Percentiles rank a stretch among this genome's conserved stretches.
Evolutionary conservation across 2,113 vertebrate genomes (phyloP).

Genomic region (Thunnus thynnus): DNA sequence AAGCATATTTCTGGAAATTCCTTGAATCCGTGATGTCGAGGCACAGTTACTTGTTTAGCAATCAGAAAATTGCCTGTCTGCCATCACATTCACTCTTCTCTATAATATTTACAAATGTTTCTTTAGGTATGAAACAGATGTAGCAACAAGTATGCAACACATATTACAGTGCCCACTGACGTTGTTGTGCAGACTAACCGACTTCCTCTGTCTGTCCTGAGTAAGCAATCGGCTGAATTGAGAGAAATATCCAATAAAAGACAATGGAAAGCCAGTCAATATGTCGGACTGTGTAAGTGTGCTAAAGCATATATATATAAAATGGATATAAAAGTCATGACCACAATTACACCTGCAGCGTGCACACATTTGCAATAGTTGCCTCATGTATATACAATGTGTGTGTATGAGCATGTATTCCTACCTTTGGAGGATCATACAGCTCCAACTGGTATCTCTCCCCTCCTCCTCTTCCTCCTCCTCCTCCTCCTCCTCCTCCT

Average conservation of each 20-base stretch:
- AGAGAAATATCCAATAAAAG: neutral
- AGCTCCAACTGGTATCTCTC: slow-evolving; percentile 90
- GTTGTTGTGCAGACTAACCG: neutral
- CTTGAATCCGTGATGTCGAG: too few relatives aligned
- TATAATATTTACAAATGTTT: too few relatives aligned
- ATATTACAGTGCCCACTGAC: neutral
- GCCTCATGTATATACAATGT: neutral
- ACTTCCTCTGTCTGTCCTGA: neutral
- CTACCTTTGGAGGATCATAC: slow-evolving; percentile 97
- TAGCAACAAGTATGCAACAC: neutral
- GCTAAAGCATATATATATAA: neutral
- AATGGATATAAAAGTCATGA: neutral
- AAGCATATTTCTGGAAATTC: too few relatives aligned
- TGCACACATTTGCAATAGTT: neutral
- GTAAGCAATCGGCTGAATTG: neutral
- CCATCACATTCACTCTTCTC: too few relatives aligned
- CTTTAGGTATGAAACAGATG: too few relatives aligned
- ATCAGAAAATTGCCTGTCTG: too few relatives aligned
- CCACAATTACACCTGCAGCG: neutral
- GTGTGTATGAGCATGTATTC: slow-evolving; percentile 42
- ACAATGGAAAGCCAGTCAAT: neutral
- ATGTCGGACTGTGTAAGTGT: neutral
- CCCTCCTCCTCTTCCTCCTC: slow-evolving; percentile 62
- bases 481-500: slow-evolving; percentile 19
- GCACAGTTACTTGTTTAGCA: too few relatives aligned